These are phyloP conservation scores for Pammene fasciana DNA, from an alignment of 2,888 invertebrate genomes.

Conservation along the genomic window DNA sequence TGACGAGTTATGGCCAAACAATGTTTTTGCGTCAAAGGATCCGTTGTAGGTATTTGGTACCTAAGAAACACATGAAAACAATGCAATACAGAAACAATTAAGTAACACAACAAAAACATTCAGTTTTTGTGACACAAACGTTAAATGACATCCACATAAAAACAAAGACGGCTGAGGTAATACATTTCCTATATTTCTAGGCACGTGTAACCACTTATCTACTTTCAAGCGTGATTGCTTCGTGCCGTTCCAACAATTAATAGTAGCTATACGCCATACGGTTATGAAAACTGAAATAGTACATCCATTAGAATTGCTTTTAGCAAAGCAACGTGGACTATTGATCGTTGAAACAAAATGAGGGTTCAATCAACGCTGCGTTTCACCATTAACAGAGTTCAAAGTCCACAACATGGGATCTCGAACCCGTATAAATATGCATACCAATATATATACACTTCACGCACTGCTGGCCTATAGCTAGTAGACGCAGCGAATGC, in stretches of 20 bases:
- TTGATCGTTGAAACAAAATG: slow-evolving; percentile 65
- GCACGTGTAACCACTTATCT: slow-evolving; percentile 35
- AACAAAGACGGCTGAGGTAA: slow-evolving; percentile 18
- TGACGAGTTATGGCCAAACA: slow-evolving; percentile 30
- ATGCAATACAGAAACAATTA: slow-evolving; percentile 6
- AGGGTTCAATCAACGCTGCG: slow-evolving; percentile 54
- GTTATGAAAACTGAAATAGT: slow-evolving; percentile 33
- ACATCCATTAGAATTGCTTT: slow-evolving; percentile 32
- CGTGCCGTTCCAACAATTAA: slow-evolving; percentile 33
- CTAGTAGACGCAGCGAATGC: slow-evolving; percentile 64
- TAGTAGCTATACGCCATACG: slow-evolving; percentile 13
- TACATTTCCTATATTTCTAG: slow-evolving; percentile 24
- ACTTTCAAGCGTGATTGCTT: slow-evolving; percentile 34
- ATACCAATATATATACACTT: slow-evolving; percentile 66
- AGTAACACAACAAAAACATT: neutral
- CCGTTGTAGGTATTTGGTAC: slow-evolving; percentile 15
- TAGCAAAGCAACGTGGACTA: slow-evolving; percentile 46
- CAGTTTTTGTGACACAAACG: slow-evolving; percentile 22
- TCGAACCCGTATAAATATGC: slow-evolving; percentile 63
- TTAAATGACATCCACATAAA: slow-evolving; percentile 20
- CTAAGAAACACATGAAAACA: neutral
- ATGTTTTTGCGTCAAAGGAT: slow-evolving; percentile 54
- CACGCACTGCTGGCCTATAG: slow-evolving; percentile 74
- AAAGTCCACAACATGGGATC: slow-evolving; percentile 69
- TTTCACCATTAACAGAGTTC: slow-evolving; percentile 77